Evolutionary conservation across 2,797 vertebrate genomes (phyloP).

Genomic region (Pyrrhura leucotis): DNA sequence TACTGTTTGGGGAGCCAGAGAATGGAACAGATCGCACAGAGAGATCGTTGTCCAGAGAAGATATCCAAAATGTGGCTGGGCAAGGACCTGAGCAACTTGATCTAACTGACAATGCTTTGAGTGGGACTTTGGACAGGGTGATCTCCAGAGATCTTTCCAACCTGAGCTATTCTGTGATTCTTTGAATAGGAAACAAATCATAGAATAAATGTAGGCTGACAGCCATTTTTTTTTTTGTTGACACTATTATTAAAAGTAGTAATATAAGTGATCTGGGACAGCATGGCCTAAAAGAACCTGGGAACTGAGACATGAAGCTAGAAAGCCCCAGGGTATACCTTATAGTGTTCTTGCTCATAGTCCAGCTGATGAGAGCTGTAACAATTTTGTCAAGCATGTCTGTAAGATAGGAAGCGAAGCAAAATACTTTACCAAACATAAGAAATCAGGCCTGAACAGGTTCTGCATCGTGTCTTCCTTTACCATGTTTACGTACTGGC

Average conservation of each 20-base stretch:
- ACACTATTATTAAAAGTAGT: neutral
- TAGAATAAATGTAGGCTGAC: neutral
- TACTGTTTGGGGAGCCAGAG: neutral
- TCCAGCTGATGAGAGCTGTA: neutral
- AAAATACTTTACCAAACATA: neutral
- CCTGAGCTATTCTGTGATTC: neutral
- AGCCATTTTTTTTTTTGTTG: neutral
- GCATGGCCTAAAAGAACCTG: neutral
- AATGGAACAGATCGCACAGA: neutral
- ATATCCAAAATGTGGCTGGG: neutral
- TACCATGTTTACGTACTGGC: neutral
- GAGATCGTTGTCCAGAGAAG: neutral
- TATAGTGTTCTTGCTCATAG: accelerated
- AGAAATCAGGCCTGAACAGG: neutral
- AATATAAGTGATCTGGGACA: neutral
- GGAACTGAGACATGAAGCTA: accelerated
- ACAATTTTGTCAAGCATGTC: neutral
- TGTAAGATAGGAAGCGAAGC: neutral
- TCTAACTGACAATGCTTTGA: neutral
- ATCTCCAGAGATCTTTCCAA: neutral
- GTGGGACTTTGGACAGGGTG: neutral
- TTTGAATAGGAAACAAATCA: neutral
- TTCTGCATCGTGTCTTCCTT: neutral
- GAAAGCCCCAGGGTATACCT: neutral
- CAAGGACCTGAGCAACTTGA: neutral